Evolutionary conservation across 2,888 invertebrate genomes (phyloP), one percentile per base, ranked within the genome.

Genomic region (Eledona agricola): DNA sequence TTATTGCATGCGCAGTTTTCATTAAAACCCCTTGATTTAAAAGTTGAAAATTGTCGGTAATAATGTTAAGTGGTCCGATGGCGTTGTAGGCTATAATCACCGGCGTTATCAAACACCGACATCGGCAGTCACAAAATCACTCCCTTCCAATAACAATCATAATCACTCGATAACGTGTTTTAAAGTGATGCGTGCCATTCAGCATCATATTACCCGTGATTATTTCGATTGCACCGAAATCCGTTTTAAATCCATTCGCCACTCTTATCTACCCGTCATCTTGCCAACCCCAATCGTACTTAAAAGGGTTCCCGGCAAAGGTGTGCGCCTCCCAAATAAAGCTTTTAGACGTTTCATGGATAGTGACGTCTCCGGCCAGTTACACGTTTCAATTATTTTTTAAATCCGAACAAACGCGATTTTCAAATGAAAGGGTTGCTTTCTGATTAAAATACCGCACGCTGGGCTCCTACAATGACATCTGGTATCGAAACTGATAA

Each of bases 211-310:
- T 65, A 67, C 58, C 63, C 60, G 65, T 65, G 61, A 58, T 42
- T 20, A 42, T 62, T 59, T 55, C 57, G 65, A 69, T 65, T 65
- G 59, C 59, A 67, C 63, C 60, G 66, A 67, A 67, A 66, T 63
- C 62, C 62, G 61, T 64, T 67, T 65, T 57, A 64, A 62, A 65
- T 63, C 61, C 60, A 60, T 57, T 61, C 28, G 29, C 7, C 53
- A 45, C 51, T 38, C 59, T 68, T 67, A 70, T 70, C 70, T 57
- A 54, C 65, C 66, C 66, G 58, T 59, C 45, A 65, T 67, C 65
- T 62, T 54, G 57, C 34, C 59, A 37, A 56, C 62, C 59, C 55
- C 59, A 62, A 64, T 60, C 57, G 57, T 55, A 57, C 59, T 62
- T 64, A 62, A 63, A 64, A 60, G 63, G 62, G 60, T 58, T 62